Conservation (phyloP, 2,888 invertebrate genomes). For the Dolomedes plantarius region DNA sequence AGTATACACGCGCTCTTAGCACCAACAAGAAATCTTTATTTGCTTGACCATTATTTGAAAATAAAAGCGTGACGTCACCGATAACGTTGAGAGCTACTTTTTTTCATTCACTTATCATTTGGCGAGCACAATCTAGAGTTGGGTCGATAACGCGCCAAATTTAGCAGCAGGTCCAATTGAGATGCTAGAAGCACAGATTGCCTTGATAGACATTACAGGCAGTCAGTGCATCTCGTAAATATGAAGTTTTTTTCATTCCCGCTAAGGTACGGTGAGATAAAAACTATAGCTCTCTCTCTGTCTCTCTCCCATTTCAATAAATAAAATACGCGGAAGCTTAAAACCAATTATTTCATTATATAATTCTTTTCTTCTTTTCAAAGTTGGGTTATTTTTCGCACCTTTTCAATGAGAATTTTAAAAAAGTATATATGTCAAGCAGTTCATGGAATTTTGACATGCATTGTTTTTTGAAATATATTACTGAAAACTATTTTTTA, state of each 20-base stretch:
- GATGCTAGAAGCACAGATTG: constrained; percentile 13
- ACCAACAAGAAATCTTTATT: constrained; percentile 16
- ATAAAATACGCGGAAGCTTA: constrained; percentile 25
- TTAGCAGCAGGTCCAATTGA: not conserved
- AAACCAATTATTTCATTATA: constrained; percentile 27
- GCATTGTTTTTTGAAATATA: too few species aligned
- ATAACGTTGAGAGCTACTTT: constrained; percentile 12
- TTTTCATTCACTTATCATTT: constrained; percentile 9
- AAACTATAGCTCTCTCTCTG: not conserved
- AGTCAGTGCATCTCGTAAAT: constrained; percentile 38
- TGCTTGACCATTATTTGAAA: constrained; percentile 38
- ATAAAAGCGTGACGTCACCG: constrained; percentile 52
- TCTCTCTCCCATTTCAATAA: constrained; percentile 35
- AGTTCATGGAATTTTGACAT: too few species aligned
- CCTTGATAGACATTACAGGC: constrained; percentile 29
- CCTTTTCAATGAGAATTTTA: too few species aligned
- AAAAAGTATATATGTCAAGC: too few species aligned
- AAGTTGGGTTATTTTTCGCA: too few species aligned
- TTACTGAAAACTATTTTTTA: too few species aligned
- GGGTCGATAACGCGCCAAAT: constrained; percentile 18
- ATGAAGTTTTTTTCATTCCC: not conserved
- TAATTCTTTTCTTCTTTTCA: not conserved
- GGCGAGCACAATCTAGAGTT: not conserved
- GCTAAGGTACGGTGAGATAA: constrained; percentile 19
- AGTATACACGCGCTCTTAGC: constrained; percentile 14